Evolutionary conservation across 2,797 vertebrate genomes (phyloP), one percentile per base, ranked within the genome.

Genomic region (Anas capensis): DNA sequence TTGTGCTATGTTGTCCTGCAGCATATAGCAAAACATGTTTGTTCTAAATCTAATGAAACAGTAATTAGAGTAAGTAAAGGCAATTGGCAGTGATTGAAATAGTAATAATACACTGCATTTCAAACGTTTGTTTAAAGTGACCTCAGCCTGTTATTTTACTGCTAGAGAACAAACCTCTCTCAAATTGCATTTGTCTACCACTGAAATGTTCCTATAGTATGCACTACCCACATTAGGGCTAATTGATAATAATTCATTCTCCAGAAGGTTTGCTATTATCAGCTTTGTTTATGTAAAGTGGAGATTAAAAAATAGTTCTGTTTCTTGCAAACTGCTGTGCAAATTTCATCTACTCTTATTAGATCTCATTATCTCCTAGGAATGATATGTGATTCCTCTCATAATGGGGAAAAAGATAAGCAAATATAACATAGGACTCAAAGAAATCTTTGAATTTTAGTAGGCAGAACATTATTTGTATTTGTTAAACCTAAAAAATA

Each of bases 31-130:
- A 88, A 96, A 93, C 51, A 78, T 76, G 64, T 84, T 79, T 54
- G 49, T 82, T 82, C 76, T 79, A 82, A 92, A 90, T 86, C 48
- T 87, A 82, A 94, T 48, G 73, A 95, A 97, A 94, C 65, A 93
- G 46, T 96, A 96, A 95, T 97, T 96, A 95, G n/a, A 80, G 54
- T 81, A 96, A 96, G 92, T 80, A 85, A 97, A 96, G 96, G 89
- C 90, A 96, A 88, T 83, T 97, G 94, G 82, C 95, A 97, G 92
- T 88, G 88, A 83, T 69, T 76, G 80, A 88, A 96, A 94, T 84
- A 71, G 61, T 93, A 96, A 92, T 95, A 82, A 88, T 51, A 87
- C 48, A 73, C 53, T 95, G 85, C 70, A 58, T 94, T 92, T 84
- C 93, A 95, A 93, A 92, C 84, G 11, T 83, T 90, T 82, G 33